phyloP scores from a whole-genome alignment of 2,113 vertebrate genomes.

The Sciurus niger region DNA sequence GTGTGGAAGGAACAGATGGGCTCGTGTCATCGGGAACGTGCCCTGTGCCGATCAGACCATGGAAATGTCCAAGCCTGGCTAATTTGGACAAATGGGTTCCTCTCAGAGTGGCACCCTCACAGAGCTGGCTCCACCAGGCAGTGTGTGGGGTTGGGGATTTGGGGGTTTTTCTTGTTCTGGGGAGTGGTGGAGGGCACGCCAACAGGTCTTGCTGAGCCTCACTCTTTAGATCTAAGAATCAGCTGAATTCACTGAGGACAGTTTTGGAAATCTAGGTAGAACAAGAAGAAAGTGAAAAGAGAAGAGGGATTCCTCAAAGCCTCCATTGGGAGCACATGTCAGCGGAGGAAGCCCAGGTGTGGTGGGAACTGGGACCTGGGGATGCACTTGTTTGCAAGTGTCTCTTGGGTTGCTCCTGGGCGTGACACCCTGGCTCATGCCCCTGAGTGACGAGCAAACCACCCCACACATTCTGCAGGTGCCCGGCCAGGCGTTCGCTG shows the following conservation, averaged over 20 bases:
- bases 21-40: not conserved
- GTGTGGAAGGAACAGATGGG: constrained; percentile 24
- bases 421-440: too few species aligned
- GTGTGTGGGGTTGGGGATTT: not conserved
- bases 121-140: not conserved
- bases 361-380: accelerated
- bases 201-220: not conserved
- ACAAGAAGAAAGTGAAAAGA: not conserved
- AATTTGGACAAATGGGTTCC: not conserved
- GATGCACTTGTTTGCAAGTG: accelerated
- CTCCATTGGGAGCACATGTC: accelerated
- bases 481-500: too few species aligned
- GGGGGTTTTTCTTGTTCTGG: not conserved
- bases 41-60: not conserved
- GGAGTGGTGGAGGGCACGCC: accelerated
- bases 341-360: accelerated
- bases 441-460: too few species aligned
- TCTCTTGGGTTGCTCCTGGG: not conserved
- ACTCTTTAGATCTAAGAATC: not conserved
- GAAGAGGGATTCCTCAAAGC: not conserved
- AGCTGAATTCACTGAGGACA: not conserved
- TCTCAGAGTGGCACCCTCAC: not conserved
- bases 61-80: not conserved
- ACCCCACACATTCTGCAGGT: too few species aligned
- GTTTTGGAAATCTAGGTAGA: not conserved